Evolutionary conservation across 2,113 vertebrate genomes (phyloP), one percentile per base, ranked within the genome.

Genomic region (Columba livia): DNA sequence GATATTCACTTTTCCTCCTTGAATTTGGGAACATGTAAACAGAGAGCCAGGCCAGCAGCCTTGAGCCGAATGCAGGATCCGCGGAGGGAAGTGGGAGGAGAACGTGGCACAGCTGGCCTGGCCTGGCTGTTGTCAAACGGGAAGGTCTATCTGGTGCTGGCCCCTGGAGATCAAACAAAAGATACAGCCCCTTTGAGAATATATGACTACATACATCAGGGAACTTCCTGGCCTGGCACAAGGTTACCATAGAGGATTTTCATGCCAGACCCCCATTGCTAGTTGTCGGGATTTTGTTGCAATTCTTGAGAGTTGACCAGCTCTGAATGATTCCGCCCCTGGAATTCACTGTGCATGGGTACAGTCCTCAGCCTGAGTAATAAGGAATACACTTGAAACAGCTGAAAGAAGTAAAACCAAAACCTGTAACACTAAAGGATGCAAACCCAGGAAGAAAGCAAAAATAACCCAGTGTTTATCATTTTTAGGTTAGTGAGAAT

Each of bases 1-100:
- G 97, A 97, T 96, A 97, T 97, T 97, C 95, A 65, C 78, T 91
- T 92, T 93, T 95, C 92, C 95, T 91, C 94, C 94, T 84, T 91
- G 93, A 88, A 95, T 97, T 93, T 90, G 94, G 96, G 17, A 82
- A 89, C 21, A 18, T 29, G 95, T 93, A 95, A 96, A 97, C 95
- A 97, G 89, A 66, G 75, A 82, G 73, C 89, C 4, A 28, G 96
- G 88, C 79, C 67, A 54, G 90, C 80, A 95, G 95, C 90, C 95
- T 64, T 66, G 79, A 64, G 94, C 77, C 10, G 51, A 10, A n/a
- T 21, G 90, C 69, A 78, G 88, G 79, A 65, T 57, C 21, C 2
- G 7, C 44, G 6, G 79, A 58, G 89, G 86, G 92, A 95, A 75
- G 95, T 85, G 47, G 90, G 97, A 95, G 89, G 79, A 40, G 24